Evolutionary conservation across 2,113 vertebrate species (phyloP).

Genomic region (Uropsilus gracilis): DNA sequence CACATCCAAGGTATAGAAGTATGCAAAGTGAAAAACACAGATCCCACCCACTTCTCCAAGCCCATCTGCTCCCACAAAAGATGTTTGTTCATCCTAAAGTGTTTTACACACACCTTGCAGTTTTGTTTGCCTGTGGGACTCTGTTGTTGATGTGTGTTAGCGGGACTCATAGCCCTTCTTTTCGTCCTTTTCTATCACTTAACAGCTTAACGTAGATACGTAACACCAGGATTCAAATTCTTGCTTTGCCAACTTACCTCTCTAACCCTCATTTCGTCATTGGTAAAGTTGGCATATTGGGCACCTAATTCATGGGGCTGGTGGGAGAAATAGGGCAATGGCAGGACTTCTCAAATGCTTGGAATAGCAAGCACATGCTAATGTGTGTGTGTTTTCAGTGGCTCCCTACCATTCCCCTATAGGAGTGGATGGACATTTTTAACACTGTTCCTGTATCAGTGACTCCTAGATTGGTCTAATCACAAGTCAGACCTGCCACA

Average conservation of each 20-base stretch:
- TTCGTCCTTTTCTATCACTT: neutral
- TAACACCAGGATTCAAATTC: neutral
- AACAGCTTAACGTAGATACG: neutral
- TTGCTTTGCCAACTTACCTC: neutral
- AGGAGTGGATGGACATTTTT: neutral
- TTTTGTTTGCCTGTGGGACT: neutral
- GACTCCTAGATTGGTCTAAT: neutral
- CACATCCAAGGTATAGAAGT: neutral
- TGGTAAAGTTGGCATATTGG: neutral
- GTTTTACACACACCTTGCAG: neutral
- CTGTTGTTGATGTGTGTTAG: neutral
- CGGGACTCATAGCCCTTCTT: neutral
- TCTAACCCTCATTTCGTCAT: neutral
- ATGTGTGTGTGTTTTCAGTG: neutral
- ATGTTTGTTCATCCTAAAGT: neutral
- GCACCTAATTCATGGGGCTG: neutral
- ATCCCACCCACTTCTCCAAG: neutral
- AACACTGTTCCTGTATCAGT: neutral
- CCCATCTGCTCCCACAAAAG: conserved; percentile 1
- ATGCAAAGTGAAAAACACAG: neutral
- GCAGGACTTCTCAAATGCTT: neutral
- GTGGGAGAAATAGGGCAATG: neutral
- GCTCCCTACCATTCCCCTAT: neutral
- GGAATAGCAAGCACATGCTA: neutral
- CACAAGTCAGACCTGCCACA: neutral